Evolutionary conservation across 2,888 invertebrate species (phyloP).

Genomic region (Exocentrus adspersus): DNA sequence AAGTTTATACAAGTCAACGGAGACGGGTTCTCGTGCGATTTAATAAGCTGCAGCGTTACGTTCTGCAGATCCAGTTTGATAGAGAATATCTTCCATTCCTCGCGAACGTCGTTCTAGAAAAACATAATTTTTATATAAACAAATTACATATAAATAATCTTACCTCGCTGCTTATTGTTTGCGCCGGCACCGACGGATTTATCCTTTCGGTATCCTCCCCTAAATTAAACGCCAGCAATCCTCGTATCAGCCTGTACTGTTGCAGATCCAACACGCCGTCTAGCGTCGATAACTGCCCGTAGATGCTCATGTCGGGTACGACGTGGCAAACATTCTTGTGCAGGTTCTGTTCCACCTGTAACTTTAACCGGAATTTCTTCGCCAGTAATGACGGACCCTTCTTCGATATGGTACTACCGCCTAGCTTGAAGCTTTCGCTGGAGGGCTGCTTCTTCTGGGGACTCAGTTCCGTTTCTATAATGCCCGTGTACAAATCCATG

Average conservation of each 20-base stretch:
- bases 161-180: constrained; percentile 54
- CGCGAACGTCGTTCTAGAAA: constrained; percentile 55
- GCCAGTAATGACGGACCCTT: constrained; percentile 78
- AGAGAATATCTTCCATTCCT: constrained; percentile 82
- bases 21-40: constrained; percentile 67
- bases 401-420: constrained; percentile 66
- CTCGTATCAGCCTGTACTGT: constrained; percentile 89
- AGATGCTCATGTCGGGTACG: constrained; percentile 86
- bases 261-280: constrained; percentile 83
- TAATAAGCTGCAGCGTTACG: constrained; percentile 80
- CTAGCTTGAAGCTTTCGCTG: constrained; percentile 58
- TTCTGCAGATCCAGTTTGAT: constrained; percentile 86
- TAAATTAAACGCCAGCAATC: constrained; percentile 88
- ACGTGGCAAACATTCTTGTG: constrained; percentile 66
- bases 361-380: constrained; percentile 81
- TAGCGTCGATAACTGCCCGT: constrained; percentile 86
- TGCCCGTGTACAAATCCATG: constrained; percentile 80
- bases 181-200: constrained; percentile 57
- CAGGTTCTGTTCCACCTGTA: constrained; percentile 86
- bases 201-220: constrained; percentile 84
- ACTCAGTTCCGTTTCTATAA: constrained; percentile 52
- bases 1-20: constrained; percentile 90
- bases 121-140: constrained; percentile 7
- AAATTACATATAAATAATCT: constrained; percentile 13
- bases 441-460: constrained; percentile 43